These are phyloP conservation scores for Arrhopalites spinosus DNA, from an alignment of 2,888 invertebrate genomes.

Conservation along the genomic window DNA sequence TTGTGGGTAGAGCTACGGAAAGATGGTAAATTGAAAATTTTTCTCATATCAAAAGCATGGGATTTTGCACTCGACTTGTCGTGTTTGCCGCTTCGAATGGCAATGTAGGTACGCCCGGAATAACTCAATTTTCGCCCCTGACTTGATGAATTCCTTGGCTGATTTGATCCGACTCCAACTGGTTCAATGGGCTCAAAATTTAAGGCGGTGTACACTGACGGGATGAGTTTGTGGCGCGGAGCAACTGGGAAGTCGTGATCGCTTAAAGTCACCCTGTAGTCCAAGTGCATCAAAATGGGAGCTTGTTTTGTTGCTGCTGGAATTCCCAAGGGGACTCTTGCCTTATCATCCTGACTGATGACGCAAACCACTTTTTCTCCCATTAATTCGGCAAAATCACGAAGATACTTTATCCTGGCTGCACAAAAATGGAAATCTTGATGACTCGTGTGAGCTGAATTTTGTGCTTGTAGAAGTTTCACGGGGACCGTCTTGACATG, in stretches of 20 bases:
- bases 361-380: not conserved
- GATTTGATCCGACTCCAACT: too few relatives aligned
- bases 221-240: slow-evolving; percentile 57
- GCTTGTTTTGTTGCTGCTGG: slow-evolving; percentile 58
- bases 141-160: too few relatives aligned
- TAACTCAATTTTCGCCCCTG: not conserved
- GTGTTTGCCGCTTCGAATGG: slow-evolving; percentile 58
- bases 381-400: not conserved
- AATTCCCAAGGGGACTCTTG: slow-evolving; percentile 39
- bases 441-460: not conserved
- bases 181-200: not conserved
- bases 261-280: slow-evolving; percentile 56
- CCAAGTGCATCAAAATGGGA: slow-evolving; percentile 57
- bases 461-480: not conserved
- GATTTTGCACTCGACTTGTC: slow-evolving; percentile 55
- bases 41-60: slow-evolving; percentile 57
- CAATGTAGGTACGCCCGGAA: slow-evolving; percentile 60
- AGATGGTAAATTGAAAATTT: slow-evolving; percentile 40
- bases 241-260: slow-evolving; percentile 58
- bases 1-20: slow-evolving; percentile 48
- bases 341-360: slow-evolving; percentile 11
- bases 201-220: slow-evolving; percentile 57
- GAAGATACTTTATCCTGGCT: not conserved
- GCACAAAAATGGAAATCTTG: not conserved
- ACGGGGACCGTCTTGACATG: slow-evolving; percentile 33